Conservation (phyloP, 1,140 invertebrate species). For the Sesamia nonagrioides region DNA sequence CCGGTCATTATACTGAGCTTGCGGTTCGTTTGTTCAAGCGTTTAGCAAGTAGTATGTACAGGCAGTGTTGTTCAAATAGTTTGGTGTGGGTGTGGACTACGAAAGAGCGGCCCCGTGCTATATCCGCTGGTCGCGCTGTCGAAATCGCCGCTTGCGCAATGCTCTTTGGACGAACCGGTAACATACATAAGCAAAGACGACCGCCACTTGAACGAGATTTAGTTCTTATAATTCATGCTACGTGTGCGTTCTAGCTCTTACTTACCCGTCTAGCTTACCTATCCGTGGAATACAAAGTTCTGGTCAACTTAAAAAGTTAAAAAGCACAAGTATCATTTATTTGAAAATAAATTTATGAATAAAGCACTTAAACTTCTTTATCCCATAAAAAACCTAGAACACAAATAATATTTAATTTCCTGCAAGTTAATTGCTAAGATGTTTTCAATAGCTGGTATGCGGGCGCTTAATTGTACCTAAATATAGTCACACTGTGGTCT, state of each 20-base stretch:
- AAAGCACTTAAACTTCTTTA: too few relatives aligned
- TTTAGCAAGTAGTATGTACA: slow-evolving; percentile 72
- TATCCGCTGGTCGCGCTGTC: slow-evolving; percentile 79
- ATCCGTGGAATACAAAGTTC: too few relatives aligned
- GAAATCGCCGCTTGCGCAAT: slow-evolving; percentile 80
- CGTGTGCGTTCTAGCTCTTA: too few relatives aligned
- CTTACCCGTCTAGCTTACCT: too few relatives aligned
- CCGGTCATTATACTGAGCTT: slow-evolving; percentile 58
- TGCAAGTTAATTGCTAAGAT: background rate
- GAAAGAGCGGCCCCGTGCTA: slow-evolving; percentile 83
- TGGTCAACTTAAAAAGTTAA: background rate
- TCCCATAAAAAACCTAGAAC: background rate
- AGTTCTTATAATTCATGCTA: slow-evolving; percentile 54
- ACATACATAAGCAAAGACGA: slow-evolving; percentile 66
- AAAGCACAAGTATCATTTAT: too few relatives aligned
- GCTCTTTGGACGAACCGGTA: slow-evolving; percentile 73
- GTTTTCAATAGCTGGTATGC: background rate
- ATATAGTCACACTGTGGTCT: background rate
- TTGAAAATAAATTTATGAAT: too few relatives aligned
- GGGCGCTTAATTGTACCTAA: slow-evolving; percentile 16
- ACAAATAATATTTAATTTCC: background rate
- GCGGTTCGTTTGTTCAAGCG: slow-evolving; percentile 67
- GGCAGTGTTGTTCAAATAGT: slow-evolving; percentile 72
- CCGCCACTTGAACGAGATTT: slow-evolving; percentile 56
- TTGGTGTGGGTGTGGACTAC: slow-evolving; percentile 75